Conservation (phyloP, 2,888 invertebrate genomes). For the Syritta pipiens region DNA sequence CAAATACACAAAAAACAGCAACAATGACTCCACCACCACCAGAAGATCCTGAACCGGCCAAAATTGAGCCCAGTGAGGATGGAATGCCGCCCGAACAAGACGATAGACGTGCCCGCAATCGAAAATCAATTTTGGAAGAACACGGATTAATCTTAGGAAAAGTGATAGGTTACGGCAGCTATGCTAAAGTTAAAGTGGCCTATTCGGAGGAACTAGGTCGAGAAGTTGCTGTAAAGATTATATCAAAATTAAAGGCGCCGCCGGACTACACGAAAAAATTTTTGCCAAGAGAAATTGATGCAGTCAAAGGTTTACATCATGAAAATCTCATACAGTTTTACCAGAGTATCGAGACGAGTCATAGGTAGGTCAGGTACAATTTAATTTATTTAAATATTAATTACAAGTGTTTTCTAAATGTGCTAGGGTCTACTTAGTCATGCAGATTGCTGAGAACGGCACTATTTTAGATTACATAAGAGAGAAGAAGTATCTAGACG, state of each 20-base stretch:
- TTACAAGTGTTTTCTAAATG: neutral
- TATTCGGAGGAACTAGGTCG: conserved; percentile 86
- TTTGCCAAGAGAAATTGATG: conserved; percentile 89
- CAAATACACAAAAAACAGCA: neutral
- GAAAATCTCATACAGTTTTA: conserved; percentile 89
- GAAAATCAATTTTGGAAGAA: conserved; percentile 85
- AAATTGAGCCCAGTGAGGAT: conserved; percentile 19
- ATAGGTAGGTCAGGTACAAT: conserved; percentile 85
- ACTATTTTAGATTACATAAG: conserved; percentile 88
- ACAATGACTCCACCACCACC: neutral
- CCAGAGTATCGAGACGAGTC: conserved; percentile 91
- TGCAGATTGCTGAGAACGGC: conserved; percentile 91
- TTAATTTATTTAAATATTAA: neutral
- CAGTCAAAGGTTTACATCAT: conserved; percentile 89
- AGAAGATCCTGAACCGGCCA: neutral
- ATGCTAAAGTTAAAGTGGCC: conserved; percentile 90
- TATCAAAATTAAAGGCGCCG: conserved; percentile 90
- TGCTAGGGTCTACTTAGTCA: conserved; percentile 91
- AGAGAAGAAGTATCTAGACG: conserved; percentile 86
- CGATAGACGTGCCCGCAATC: conserved; percentile 55
- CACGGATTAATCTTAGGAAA: conserved; percentile 88
- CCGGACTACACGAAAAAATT: conserved; percentile 90
- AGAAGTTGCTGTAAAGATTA: conserved; percentile 90
- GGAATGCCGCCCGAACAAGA: neutral
- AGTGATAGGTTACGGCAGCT: conserved; percentile 90